phyloP scores from a whole-genome alignment of 2,113 vertebrate genomes.

The Oriolus oriolus region DNA sequence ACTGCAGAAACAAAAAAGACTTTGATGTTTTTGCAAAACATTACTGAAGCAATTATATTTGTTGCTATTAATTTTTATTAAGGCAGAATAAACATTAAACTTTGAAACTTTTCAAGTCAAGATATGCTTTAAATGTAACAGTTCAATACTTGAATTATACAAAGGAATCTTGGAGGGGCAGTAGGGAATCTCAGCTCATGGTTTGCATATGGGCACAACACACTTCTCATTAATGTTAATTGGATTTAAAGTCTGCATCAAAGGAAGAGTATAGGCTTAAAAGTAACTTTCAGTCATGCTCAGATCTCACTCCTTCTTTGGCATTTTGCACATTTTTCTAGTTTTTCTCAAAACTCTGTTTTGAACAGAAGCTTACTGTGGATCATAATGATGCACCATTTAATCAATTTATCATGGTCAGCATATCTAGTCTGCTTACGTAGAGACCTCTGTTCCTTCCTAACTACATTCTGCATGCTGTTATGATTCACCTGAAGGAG shows the following conservation, averaged over 20 bases:
- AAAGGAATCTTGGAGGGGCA: background rate
- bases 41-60: slow-evolving; percentile 58
- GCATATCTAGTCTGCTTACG: background rate
- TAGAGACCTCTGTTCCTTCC: background rate
- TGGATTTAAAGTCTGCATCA: slow-evolving; percentile 28
- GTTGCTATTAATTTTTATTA: slow-evolving; percentile 16
- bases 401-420: background rate
- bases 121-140: background rate
- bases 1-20: slow-evolving; percentile 40
- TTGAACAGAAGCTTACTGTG: background rate
- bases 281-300: background rate
- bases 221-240: slow-evolving; percentile 42
- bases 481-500: background rate
- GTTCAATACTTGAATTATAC: background rate
- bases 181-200: background rate
- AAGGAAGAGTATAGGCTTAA: slow-evolving; percentile 19
- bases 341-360: background rate
- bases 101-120: background rate
- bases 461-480: background rate
- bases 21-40: slow-evolving; percentile 39
- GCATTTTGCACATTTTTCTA: background rate
- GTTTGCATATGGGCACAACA: background rate
- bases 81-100: background rate
- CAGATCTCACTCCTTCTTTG: background rate
- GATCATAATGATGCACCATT: background rate